Evolutionary conservation across 2,113 vertebrate species (phyloP).

Genomic region (Recurvirostra avosetta): DNA sequence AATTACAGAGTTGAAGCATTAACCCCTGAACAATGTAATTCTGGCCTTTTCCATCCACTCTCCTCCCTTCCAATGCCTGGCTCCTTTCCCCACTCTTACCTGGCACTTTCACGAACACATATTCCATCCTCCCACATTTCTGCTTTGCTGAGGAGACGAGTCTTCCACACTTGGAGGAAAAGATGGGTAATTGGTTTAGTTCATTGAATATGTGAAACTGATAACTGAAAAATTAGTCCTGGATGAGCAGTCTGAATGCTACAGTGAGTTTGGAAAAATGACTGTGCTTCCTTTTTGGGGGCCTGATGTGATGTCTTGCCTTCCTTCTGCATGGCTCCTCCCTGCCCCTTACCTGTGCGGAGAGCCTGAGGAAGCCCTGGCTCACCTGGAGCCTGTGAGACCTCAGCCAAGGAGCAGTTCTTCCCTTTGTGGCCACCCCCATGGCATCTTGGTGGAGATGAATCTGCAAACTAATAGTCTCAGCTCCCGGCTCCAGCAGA

Average conservation of each 20-base stretch:
- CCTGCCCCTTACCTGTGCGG: background rate
- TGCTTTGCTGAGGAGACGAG: background rate
- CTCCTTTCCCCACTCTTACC: background rate
- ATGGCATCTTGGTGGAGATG: background rate
- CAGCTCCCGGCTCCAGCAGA: background rate
- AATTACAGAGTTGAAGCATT: background rate
- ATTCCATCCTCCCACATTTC: background rate
- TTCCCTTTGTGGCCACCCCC: background rate
- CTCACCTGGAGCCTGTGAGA: background rate
- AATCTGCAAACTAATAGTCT: background rate
- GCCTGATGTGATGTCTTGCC: background rate
- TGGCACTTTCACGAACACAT: background rate
- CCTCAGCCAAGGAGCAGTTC: background rate
- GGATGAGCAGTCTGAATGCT: background rate
- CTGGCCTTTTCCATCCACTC: background rate
- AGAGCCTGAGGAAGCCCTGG: background rate
- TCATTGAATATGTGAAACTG: background rate
- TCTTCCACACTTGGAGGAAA: background rate
- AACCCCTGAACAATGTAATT: background rate
- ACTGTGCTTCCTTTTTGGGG: background rate
- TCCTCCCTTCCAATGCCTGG: background rate
- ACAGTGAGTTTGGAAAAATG: background rate
- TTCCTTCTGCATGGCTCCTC: background rate
- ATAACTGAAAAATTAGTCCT: background rate
- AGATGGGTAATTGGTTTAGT: background rate